Evolutionary conservation across 1,140 invertebrate genomes (phyloP), one percentile per base, ranked within the genome.

Genomic region (Tetranychus urticae): DNA sequence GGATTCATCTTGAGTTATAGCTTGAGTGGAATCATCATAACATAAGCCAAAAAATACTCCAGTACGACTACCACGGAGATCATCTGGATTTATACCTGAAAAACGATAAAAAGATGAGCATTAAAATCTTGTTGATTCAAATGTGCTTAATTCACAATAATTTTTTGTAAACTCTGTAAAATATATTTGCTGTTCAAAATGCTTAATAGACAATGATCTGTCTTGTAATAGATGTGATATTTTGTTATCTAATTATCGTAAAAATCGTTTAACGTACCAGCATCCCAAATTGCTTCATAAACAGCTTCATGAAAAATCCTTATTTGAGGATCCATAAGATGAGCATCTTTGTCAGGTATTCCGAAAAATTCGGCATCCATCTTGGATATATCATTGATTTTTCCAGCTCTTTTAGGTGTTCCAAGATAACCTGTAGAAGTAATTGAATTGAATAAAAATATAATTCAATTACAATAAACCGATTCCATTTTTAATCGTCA

Each of bases 291-390:
- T 1, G 88, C 83, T 76, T 97, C 92, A 72, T 93, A 82, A 1
- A 89, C 86, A 23, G 83, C 70, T 75, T 97, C 93, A 2, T 96
- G 77, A 36, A 97, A 72, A 67, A 93, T 77, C 62, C 91, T 77
- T 48, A 94, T 73, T 71, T 93, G 87, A 3, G 92, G 91, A 71
- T 96, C 91, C 90, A 97, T 96, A 39, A 81, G 79, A 67, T 92
- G 77, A 1, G 90, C 90, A 71, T 96, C 89, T 73, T 91, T 91
- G 1, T 70, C 81, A 70, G 88, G 85, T 4, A 93, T 86, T 47
- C 86, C 85, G 73, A 94, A 93, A 71, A 90, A 93, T 12, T 82
- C 79, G 3, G 87, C 85, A 71, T 94, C 89, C 68, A 66, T 94
- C 66, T 82, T 80, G 45, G 77, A 72, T 47, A 97, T 66, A 63